Evolutionary conservation across 1,140 invertebrate genomes (phyloP).

Genomic region (Calosoma granatense): DNA sequence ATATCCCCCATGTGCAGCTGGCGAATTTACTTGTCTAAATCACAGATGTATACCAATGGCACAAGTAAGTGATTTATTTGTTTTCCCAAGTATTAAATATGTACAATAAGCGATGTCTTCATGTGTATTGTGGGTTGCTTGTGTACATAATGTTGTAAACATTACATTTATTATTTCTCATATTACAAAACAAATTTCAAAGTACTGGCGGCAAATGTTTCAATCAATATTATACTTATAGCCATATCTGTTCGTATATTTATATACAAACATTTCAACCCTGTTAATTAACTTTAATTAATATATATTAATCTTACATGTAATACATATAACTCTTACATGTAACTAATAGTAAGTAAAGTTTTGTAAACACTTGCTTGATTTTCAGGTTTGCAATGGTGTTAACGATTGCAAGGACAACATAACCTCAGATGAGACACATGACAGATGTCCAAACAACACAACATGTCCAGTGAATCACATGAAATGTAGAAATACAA

Average conservation of each 20-base stretch:
- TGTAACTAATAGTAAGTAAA: no score
- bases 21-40: constrained; percentile 90
- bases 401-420: constrained; percentile 93
- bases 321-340: no score
- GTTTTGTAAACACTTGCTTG: no score
- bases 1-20: constrained; percentile 81
- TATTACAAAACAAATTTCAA: no score
- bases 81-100: no score
- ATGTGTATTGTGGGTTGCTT: no score
- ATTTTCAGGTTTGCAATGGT: constrained; percentile 87
- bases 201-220: no score
- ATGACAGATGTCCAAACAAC: constrained; percentile 73
- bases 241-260: neutral
- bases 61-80: constrained; percentile 49
- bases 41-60: constrained; percentile 76
- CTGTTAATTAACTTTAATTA: neutral
- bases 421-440: constrained; percentile 80
- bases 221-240: neutral
- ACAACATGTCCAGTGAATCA: constrained; percentile 80
- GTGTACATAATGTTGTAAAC: no score
- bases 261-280: neutral
- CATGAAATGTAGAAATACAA: constrained; percentile 85
- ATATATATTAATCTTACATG: no score
- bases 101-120: no score
- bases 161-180: no score